Evolutionary conservation across 2,888 invertebrate genomes (phyloP).

Genomic region (Brenthis ino): DNA sequence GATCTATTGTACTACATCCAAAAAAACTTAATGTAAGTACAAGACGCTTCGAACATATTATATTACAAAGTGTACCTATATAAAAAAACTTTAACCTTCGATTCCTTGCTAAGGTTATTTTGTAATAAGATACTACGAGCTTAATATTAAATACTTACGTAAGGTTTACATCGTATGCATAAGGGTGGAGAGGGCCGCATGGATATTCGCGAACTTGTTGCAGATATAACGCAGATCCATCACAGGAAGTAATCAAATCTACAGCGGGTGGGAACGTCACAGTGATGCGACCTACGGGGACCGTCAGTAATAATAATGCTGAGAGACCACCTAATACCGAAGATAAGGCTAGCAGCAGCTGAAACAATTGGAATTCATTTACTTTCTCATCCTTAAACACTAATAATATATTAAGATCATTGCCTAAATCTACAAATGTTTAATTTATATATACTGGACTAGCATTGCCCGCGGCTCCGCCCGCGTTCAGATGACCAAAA

Average conservation of each 20-base stretch:
- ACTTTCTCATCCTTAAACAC: background rate
- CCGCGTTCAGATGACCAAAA: no score
- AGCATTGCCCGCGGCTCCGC: no score
- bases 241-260: conserved; percentile 83
- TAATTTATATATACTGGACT: background rate
- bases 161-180: conserved; percentile 72
- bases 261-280: conserved; percentile 84
- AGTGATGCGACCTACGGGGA: conserved; percentile 87
- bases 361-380: conserved; percentile 33
- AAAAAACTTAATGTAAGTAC: no score
- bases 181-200: conserved; percentile 73
- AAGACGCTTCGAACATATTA: no score
- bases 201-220: conserved; percentile 73
- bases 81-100: no score
- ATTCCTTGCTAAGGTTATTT: no score
- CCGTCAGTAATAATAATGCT: conserved; percentile 85
- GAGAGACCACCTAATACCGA: conserved; percentile 86
- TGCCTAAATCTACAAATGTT: background rate
- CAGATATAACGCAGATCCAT: conserved; percentile 56
- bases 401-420: background rate
- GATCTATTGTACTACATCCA: no score
- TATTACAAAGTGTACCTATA: no score
- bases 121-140: no score
- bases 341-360: conserved; percentile 86
- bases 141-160: conserved; percentile 57